Evolutionary conservation across 2,113 vertebrate species (phyloP), one percentile per base, ranked within the genome.

Genomic region (Myxocyprinus asiaticus): DNA sequence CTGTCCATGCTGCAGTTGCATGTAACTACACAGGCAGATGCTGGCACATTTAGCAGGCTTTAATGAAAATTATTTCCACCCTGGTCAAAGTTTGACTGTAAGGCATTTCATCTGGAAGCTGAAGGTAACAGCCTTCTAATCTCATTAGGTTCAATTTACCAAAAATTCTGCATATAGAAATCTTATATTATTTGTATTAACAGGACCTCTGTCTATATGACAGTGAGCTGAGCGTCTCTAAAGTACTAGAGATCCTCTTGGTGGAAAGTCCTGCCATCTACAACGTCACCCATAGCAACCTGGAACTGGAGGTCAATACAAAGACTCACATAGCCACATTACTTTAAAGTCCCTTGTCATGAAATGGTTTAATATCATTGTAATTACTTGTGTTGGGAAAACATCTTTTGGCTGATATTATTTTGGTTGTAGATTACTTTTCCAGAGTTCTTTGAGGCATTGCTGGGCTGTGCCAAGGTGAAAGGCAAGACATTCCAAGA

Each of bases 371-470:
- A 33, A 33, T 33, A 33, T 33, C 22, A 33, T 33, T 33, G 3
- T 33, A 33, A 33, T 33, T 33, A 33, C 22, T 33, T 33, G 22
- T 33, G 3, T 33, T 33, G 22, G 3, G 22, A 33, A 33, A 33
- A 33, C 1, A 33, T 33, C 22, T 33, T 33, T 33, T 33, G 22
- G 22, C 22, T 33, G 22, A 33, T 33, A 33, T 33, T 33, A n/a
- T 42, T 67, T 76, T 55, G 33, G 10, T 75, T 91, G 51, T 86
- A 99, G 97, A 83, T 98, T 59, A 93, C 93, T 1, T 97, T 98
- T 88, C 93, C 98, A 78, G 97, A 98, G 72, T 98, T 98, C 90
- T 94, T 95, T 22, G 97, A 98, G 86, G 93, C 94, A 7, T 90
- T 99, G n/a, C 82, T 98, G 15, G 89, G 88, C 6, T 96, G 94